Evolutionary conservation across 92 coral and sea anemone genomes (phyloP).

Genomic region (Pocillopora grandis): DNA sequence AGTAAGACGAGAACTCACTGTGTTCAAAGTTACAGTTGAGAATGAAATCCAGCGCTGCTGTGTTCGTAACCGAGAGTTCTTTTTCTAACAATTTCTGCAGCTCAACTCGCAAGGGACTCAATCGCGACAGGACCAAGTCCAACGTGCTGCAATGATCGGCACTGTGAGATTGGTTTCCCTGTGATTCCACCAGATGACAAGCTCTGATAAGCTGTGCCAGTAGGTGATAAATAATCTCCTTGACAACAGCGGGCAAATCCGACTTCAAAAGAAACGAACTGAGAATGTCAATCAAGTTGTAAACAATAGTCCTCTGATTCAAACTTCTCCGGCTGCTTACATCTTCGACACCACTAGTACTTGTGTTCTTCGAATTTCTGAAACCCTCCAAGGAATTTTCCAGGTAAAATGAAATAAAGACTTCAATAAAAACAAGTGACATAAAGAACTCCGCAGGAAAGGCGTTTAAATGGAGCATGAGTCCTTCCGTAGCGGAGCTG

Average conservation of each 20-base stretch:
- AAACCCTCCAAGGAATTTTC: conserved; percentile 15
- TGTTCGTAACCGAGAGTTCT: conserved; percentile 83
- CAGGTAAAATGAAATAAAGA: conserved; percentile 48
- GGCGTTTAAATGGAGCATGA: conserved; percentile 72
- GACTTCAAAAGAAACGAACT: conserved; percentile 63
- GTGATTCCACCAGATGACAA: conserved; percentile 51
- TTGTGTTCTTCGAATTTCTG: neutral
- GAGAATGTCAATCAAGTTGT: conserved; percentile 55
- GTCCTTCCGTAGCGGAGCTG: conserved; percentile 58
- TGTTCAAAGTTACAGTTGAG: conserved; percentile 93
- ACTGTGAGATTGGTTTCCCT: conserved; percentile 28
- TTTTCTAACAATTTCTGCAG: conserved; percentile 89
- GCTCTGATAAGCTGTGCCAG: conserved; percentile 83
- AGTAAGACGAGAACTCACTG: conserved; percentile 88
- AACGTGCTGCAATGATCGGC: conserved; percentile 49
- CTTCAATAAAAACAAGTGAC: conserved; percentile 77
- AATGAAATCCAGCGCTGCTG: conserved; percentile 85
- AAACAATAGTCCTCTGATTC: conserved; percentile 29
- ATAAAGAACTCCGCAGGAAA: conserved; percentile 70
- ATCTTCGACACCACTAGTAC: neutral
- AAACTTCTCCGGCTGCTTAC: neutral
- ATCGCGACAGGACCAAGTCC: conserved; percentile 58
- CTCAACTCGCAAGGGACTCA: conserved; percentile 76
- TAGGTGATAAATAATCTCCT: conserved; percentile 78
- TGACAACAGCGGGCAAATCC: conserved; percentile 65